Percentiles rank a stretch among this genome's conserved stretches.
Evolutionary conservation across 1,140 invertebrate genomes (phyloP).

Genomic region (Zaprionus lachaisei): DNA sequence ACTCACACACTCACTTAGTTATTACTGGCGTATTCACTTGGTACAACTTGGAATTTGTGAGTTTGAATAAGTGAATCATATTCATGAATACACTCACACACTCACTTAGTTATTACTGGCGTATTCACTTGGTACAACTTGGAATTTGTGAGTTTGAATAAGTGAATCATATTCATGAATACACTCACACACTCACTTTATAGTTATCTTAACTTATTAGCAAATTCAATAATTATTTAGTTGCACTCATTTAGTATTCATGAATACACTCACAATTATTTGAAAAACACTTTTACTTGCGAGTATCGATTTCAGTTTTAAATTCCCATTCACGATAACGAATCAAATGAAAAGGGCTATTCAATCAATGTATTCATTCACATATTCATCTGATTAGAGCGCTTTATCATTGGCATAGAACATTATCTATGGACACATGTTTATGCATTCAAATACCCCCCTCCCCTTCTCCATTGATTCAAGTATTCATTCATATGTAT

Average conservation of each 20-base stretch:
- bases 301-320: not conserved
- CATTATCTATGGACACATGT: slow-evolving; percentile 10
- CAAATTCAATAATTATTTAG: too few relatives aligned
- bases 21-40: not conserved
- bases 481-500: not conserved
- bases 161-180: slow-evolving; percentile 3
- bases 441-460: slow-evolving; percentile 13
- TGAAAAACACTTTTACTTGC: slow-evolving; percentile 1
- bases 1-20: not conserved
- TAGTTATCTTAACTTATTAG: too few relatives aligned
- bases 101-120: too few relatives aligned
- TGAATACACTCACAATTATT: slow-evolving; percentile 11
- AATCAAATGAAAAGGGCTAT: not conserved
- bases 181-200: not conserved
- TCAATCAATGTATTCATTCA: slow-evolving; percentile 18
- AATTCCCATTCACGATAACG: not conserved
- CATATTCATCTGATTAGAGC: slow-evolving; percentile 15
- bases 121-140: not conserved
- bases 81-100: slow-evolving; percentile 12
- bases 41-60: too few relatives aligned
- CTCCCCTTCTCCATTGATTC: slow-evolving; percentile 4
- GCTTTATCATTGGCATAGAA: slow-evolving; percentile 27
- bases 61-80: too few relatives aligned
- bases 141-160: not conserved
- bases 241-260: not conserved